Percentiles rank a stretch among this genome's conserved stretches.
Conservation (phyloP, 2,888 invertebrate genomes). For the Cybosia mesomella region DNA sequence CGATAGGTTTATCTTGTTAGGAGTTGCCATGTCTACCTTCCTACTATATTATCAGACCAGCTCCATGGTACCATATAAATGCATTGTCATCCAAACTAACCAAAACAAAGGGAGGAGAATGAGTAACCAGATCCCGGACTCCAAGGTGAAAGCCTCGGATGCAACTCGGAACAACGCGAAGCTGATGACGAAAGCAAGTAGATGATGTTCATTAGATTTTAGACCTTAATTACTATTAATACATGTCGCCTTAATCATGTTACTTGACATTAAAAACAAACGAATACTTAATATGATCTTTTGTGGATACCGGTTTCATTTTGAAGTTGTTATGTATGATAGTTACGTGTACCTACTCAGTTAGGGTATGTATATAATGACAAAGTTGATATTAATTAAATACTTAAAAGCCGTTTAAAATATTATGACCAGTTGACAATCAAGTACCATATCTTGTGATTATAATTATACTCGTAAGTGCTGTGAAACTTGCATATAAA, state of each 20-base stretch:
- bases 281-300: neutral
- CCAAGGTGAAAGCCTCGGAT: neutral
- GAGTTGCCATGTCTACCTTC: no score
- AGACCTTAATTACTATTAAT: neutral
- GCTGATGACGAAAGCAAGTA: neutral
- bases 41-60: no score
- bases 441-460: neutral
- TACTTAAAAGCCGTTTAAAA: neutral
- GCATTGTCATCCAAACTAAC: no score
- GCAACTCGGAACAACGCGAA: neutral
- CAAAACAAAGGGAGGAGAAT: no score
- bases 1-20: no score
- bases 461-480: neutral
- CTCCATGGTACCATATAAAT: no score
- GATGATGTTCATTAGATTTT: neutral
- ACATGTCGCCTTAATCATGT: neutral
- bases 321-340: neutral
- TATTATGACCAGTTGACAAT: neutral
- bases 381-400: neutral
- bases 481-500: neutral
- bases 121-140: no score
- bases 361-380: neutral
- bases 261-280: neutral
- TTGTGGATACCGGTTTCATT: constrained; percentile 2
- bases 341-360: neutral